These are phyloP conservation scores for Lagopus leucura DNA, from an alignment of 2,113 vertebrate species.

Conservation along the genomic window DNA sequence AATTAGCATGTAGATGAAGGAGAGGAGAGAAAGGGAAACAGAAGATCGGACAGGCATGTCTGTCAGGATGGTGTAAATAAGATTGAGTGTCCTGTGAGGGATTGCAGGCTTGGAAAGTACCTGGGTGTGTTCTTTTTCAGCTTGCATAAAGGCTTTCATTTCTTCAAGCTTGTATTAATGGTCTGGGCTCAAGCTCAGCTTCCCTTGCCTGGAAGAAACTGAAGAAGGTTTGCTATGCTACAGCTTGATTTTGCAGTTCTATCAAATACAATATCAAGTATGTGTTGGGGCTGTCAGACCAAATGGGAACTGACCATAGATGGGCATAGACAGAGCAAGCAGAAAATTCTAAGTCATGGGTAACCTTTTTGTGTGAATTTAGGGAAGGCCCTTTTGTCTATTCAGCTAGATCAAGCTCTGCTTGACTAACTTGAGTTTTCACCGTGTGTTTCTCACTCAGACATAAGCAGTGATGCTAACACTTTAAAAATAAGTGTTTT, in stretches of 20 bases:
- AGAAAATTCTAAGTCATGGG: neutral
- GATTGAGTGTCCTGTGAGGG: neutral
- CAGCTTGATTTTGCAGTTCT: neutral
- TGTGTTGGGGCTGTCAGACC: neutral
- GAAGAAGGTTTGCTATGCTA: neutral
- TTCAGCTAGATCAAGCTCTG: neutral
- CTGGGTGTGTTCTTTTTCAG: neutral
- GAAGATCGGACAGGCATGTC: neutral
- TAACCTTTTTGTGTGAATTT: neutral
- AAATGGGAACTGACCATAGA: neutral
- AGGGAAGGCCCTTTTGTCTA: neutral
- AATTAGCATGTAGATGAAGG: neutral
- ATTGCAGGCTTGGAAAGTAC: neutral
- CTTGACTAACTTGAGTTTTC: neutral
- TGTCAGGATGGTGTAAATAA: neutral
- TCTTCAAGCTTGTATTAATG: neutral
- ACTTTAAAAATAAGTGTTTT: neutral
- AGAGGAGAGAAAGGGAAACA: neutral
- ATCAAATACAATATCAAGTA: neutral
- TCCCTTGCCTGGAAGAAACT: neutral
- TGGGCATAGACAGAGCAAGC: neutral
- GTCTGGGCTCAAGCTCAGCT: neutral
- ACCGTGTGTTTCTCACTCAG: neutral
- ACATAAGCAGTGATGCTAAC: neutral
- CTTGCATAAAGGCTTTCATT: neutral